A percentile compares a stretch with the other conserved stretches of the same genome.
Conservation (phyloP, 2,888 invertebrate genomes). For the Cephus spinipes region DNA sequence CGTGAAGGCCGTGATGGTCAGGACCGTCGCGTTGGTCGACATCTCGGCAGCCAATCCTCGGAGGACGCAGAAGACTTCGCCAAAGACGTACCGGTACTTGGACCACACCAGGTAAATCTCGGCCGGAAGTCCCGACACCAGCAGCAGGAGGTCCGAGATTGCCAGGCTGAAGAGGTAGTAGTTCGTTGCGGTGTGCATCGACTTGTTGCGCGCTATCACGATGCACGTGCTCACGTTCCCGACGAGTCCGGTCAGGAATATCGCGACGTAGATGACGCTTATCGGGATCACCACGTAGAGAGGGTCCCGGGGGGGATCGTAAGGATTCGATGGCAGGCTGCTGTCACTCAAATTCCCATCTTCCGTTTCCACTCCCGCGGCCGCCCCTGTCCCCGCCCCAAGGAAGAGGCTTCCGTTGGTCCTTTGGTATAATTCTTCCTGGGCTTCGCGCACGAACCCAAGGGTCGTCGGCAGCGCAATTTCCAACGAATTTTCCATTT, state of each 20-base stretch:
- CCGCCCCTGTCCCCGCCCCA: too few relatives aligned
- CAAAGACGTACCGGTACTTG: constrained; percentile 68
- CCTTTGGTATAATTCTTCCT: too few relatives aligned
- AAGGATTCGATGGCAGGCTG: not conserved
- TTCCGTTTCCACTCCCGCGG: too few relatives aligned
- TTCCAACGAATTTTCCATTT: too few relatives aligned
- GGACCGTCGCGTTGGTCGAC: constrained; percentile 69
- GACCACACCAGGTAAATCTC: constrained; percentile 70
- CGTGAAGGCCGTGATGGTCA: constrained; percentile 78
- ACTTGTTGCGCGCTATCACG: constrained; percentile 73
- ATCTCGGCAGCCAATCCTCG: constrained; percentile 70
- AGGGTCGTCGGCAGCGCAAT: too few relatives aligned
- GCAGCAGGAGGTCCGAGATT: constrained; percentile 73
- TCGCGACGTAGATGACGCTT: constrained; percentile 69
- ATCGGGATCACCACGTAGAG: constrained; percentile 68
- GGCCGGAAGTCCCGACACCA: constrained; percentile 71
- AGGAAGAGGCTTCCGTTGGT: too few relatives aligned
- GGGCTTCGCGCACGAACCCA: too few relatives aligned
- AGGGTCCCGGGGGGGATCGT: constrained; percentile 58
- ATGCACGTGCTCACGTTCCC: constrained; percentile 75
- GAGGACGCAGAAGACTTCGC: constrained; percentile 71
- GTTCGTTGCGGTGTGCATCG: constrained; percentile 77
- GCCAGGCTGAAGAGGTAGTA: constrained; percentile 76
- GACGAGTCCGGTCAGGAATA: constrained; percentile 71
- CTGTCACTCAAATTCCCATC: too few relatives aligned